Evolutionary conservation across 1,140 invertebrate species (phyloP), one percentile per base, ranked within the genome.

Genomic region (Nasonia longicornis): DNA sequence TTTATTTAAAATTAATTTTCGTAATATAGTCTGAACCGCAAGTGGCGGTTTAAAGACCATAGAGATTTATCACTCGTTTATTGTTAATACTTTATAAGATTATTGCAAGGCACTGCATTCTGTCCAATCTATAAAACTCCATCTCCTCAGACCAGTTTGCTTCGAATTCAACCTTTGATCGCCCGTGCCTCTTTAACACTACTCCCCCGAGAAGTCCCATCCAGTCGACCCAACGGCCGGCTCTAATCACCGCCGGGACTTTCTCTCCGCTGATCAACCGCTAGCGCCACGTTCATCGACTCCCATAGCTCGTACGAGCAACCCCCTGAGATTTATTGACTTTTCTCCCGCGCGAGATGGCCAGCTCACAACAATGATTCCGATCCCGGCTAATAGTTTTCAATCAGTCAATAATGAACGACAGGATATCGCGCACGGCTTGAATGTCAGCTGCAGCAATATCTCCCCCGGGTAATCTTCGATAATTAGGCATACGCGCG

Each of bases 401-500:
- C 71, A 45, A 52, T 73, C 45, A 29, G 71, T 48, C 26, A 11
- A 52, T 52, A 48, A 48, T 48, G 42, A 73, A 48, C 20, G 7
- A 35, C 31, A 73, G 38, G 35, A 73, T 73, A 10, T 22, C 22
- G 1, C 4, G 31, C 26, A 26, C 26, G 26, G 26, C 66, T 20
- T 29, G 66, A 7, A 29, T 11, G 66, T 12, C 8, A 10, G 71
- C 71, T 22, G 42, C 26, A 8, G 42, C 71, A 52, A 73, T 73
- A 73, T 73, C 38, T 73, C 71, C 22, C 71, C n/a, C n/a, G 71
- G 26, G 71, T 52, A 73, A 73, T 73, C 71, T 48, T 73, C 22
- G 22, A 0, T 26, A 73, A 73, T 73, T 29, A 73, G 16, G 69
- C 10, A 0, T 31, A 67, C 1, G 14, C 20, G 52, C 48, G 14